These are phyloP conservation scores for Pocillopora damicornis DNA, from an alignment of 64 coral and sea anemone genomes.

Conservation along the genomic window DNA sequence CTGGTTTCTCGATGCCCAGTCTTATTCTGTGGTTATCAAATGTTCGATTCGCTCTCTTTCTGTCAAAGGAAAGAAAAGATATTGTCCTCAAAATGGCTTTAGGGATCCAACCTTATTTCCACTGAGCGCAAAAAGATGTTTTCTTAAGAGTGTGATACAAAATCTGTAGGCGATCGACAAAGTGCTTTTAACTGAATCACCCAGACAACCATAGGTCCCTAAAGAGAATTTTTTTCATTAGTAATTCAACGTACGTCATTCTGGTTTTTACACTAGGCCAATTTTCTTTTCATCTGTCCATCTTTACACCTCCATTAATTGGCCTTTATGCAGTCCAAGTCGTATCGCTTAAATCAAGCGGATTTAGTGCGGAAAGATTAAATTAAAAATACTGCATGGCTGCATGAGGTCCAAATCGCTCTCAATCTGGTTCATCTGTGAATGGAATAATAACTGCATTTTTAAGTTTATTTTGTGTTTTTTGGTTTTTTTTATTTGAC, in stretches of 20 bases:
- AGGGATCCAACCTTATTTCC: neutral
- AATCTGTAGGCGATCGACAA: neutral
- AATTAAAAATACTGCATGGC: too few relatives aligned
- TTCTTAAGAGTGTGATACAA: neutral
- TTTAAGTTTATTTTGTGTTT: too few relatives aligned
- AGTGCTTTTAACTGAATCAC: neutral
- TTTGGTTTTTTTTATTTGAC: too few relatives aligned
- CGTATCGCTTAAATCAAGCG: neutral
- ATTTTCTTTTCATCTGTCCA: neutral
- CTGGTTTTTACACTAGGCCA: neutral
- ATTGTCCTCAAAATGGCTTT: neutral
- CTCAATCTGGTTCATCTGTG: too few relatives aligned
- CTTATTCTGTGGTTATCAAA: neutral
- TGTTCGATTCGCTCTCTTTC: neutral
- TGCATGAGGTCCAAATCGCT: too few relatives aligned
- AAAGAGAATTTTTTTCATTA: conserved; percentile 9
- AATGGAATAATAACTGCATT: too few relatives aligned
- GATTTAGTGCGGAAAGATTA: neutral
- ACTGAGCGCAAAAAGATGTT: neutral
- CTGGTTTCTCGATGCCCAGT: neutral
- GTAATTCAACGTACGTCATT: neutral
- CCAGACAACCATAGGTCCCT: neutral
- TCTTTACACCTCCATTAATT: neutral
- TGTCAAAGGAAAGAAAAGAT: neutral
- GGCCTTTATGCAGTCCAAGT: neutral